Evolutionary conservation across 2,113 vertebrate genomes (phyloP).

Genomic region (Edolisoma coerulescens): DNA sequence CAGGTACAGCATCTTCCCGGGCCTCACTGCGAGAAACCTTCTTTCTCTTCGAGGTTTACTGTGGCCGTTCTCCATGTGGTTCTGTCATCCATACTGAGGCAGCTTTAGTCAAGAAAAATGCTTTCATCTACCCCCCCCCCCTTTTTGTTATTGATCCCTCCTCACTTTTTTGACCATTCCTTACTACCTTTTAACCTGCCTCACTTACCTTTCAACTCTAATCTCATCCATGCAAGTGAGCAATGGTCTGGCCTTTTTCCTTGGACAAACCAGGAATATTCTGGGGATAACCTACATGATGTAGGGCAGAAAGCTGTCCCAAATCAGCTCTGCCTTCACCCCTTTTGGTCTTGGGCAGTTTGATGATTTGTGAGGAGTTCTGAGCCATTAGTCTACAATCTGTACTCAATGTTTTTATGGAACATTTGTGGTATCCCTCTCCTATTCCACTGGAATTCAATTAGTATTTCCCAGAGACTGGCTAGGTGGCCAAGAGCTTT

Average conservation of each 20-base stretch:
- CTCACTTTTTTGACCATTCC: not conserved
- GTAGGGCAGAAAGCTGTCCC: not conserved
- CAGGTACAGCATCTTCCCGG: constrained; percentile 76
- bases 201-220: not conserved
- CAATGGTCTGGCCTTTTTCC: not conserved
- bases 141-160: not conserved
- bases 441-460: not conserved
- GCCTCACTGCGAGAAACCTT: not conserved
- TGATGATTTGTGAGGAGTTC: not conserved
- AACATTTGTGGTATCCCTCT: not conserved
- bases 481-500: not conserved
- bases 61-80: not conserved
- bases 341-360: not conserved
- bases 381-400: not conserved
- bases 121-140: not conserved
- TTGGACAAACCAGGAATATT: not conserved
- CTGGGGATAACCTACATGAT: not conserved
- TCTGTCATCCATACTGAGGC: not conserved
- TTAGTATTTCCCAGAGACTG: not conserved
- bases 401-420: not conserved
- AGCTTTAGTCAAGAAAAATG: not conserved
- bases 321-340: not conserved
- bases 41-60: not conserved
- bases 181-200: not conserved
- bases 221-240: not conserved